Conservation (phyloP, 1,140 invertebrate species). For the Nymphalis io region DNA sequence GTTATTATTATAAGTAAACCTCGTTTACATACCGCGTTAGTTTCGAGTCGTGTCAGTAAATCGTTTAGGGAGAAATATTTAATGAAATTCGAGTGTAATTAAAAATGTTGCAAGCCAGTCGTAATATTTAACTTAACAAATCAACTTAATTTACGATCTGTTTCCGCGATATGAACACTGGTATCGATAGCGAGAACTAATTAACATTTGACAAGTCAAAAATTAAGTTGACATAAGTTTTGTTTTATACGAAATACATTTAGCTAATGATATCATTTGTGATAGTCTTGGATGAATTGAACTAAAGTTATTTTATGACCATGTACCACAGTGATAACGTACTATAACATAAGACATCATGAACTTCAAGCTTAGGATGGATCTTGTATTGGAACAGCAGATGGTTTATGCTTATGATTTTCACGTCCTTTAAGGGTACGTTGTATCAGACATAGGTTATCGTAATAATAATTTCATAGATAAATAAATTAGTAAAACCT, state of each 20-base stretch:
- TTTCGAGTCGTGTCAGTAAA: constrained; percentile 9
- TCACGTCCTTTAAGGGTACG: too few species aligned
- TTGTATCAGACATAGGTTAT: too few species aligned
- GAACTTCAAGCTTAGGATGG: too few species aligned
- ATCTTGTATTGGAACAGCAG: too few species aligned
- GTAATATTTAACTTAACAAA: constrained; percentile 32
- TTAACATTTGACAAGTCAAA: constrained; percentile 31
- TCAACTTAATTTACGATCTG: constrained; percentile 32
- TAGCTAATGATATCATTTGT: neutral
- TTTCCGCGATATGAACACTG: constrained; percentile 34
- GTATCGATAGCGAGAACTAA: constrained; percentile 38
- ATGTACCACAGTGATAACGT: neutral
- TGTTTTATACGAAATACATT: constrained; percentile 6
- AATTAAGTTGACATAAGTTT: constrained; percentile 24
- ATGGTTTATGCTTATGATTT: too few species aligned
- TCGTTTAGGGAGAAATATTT: constrained; percentile 23
- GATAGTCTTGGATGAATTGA: neutral
- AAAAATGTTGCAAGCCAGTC: constrained; percentile 29
- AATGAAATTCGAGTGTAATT: constrained; percentile 30
- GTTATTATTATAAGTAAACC: constrained; percentile 20
- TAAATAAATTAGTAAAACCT: too few species aligned
- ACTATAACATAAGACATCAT: too few species aligned
- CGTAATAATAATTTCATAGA: too few species aligned
- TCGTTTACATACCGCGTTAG: constrained; percentile 8
- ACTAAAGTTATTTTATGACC: neutral